Evolutionary conservation across 2,113 vertebrate genomes (phyloP), one percentile per base, ranked within the genome.

Genomic region (Engraulis encrasicolus): DNA sequence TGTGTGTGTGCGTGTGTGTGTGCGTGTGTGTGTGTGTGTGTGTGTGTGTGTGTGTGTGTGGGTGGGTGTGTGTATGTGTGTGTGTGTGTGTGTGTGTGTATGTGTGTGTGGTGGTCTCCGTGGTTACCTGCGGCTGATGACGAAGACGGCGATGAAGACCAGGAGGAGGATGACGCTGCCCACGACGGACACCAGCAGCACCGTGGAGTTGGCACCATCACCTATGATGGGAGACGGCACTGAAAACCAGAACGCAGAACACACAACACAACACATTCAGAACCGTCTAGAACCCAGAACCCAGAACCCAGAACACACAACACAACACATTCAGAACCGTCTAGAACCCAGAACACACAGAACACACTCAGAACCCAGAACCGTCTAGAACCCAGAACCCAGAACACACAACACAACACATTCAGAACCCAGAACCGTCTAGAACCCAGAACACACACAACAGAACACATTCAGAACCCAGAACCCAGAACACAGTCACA

Each of bases 121-220:
- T n/a, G n/a, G n/a, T 90, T 97, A 99, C 98, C 98, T 98, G 94
- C 96, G 96, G 89, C 96, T 98, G 93, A 99, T 98, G 93, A 99
- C 95, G 95, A 99, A 98, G 80, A 97, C 96, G 27, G 96, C 96
- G 78, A 97, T 95, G 89, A 99, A 97, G 92, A 99, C 97, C 92
- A 99, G 96, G 94, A 99, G 95, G 5, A 99, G 95, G 89, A 98
- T 94, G 91, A 96, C 97, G 49, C 97, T 97, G 87, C 97, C 98
- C 0, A 97, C 97, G 84, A 99, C 96, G 0, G 98, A 98, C 88
- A 98, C 96, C 91, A 99, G 95, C 20, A 99, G 95, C 81, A 99
- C 97, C 0, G 98, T 97, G 84, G 98, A 97, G 91, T 97, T 99
- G 66, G 97, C 96, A 19, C 97, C 98, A 81, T 99, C 98, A 0